Conservation (phyloP, 1,140 invertebrate species). For the Drosophila busckii region DNA sequence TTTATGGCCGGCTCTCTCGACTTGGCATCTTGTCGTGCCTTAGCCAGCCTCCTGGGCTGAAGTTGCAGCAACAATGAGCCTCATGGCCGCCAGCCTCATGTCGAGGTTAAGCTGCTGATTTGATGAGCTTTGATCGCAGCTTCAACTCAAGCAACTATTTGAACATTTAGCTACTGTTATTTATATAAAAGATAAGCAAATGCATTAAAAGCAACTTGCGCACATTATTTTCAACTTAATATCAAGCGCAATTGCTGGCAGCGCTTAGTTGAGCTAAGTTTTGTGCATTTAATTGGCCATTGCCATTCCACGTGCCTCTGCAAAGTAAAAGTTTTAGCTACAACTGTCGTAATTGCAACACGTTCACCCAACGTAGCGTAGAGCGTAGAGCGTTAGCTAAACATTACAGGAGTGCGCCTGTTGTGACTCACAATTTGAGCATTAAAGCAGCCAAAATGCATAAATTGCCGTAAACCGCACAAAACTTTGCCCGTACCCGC, state of each 20-base stretch:
- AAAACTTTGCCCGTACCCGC: conserved; percentile 61
- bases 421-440: conserved; percentile 75
- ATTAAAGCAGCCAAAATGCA: conserved; percentile 69
- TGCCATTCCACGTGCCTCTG: conserved; percentile 20
- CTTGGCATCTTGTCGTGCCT: neutral
- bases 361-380: conserved; percentile 34
- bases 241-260: neutral
- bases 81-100: neutral
- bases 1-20: conserved; percentile 43
- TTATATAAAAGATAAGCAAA: neutral
- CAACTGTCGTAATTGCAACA: conserved; percentile 63
- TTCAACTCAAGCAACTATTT: neutral
- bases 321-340: conserved; percentile 57
- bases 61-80: too few species aligned
- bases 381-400: conserved; percentile 24
- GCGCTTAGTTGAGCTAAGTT: conserved; percentile 9
- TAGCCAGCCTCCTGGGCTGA: neutral
- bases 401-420: conserved; percentile 40
- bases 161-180: neutral
- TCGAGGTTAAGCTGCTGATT: conserved; percentile 23
- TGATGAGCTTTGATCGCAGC: conserved; percentile 2
- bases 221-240: neutral
- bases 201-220: neutral
- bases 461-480: conserved; percentile 74
- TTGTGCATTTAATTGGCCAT: conserved; percentile 35